phyloP scores from a whole-genome alignment of 2,797 vertebrate species.

The Xyrichtys novacula region DNA sequence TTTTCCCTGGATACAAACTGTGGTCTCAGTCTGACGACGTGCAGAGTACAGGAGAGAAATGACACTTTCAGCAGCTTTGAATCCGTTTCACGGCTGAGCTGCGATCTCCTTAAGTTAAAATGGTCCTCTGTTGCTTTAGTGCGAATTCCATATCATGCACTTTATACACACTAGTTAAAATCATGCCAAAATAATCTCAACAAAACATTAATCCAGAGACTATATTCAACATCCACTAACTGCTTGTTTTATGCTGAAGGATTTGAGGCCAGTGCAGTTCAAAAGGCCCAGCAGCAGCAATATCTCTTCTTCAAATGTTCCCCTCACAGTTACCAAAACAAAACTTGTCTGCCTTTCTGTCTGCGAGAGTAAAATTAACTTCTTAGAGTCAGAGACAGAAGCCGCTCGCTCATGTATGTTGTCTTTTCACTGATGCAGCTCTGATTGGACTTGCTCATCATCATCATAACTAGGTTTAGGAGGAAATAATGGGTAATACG shows the following conservation, averaged over 20 bases:
- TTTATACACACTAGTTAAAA: not conserved
- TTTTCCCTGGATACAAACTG: constrained; percentile 30
- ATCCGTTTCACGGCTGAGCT: constrained; percentile 9
- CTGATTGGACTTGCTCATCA: constrained; percentile 20
- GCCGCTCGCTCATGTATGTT: constrained; percentile 12
- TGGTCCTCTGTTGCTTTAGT: constrained; percentile 6
- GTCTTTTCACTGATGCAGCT: constrained; percentile 19
- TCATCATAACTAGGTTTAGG: constrained; percentile 34
- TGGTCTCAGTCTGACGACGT: constrained; percentile 19
- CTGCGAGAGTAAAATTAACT: not conserved
- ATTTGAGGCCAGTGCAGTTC: not conserved
- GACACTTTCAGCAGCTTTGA: constrained; percentile 16
- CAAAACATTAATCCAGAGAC: not conserved
- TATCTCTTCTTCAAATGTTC: not conserved
- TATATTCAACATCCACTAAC: not conserved
- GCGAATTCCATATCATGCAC: not conserved
- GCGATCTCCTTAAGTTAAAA: not conserved
- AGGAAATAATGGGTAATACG: constrained; percentile 27
- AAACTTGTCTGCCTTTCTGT: not conserved
- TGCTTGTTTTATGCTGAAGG: constrained; percentile 6
- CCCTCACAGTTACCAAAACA: not conserved
- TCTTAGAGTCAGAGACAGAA: not conserved
- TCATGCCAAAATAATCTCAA: not conserved
- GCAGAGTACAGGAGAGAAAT: constrained; percentile 17
- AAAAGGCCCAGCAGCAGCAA: not conserved